Evolutionary conservation across 2,113 vertebrate species (phyloP).

Genomic region (Rissa tridactyla): DNA sequence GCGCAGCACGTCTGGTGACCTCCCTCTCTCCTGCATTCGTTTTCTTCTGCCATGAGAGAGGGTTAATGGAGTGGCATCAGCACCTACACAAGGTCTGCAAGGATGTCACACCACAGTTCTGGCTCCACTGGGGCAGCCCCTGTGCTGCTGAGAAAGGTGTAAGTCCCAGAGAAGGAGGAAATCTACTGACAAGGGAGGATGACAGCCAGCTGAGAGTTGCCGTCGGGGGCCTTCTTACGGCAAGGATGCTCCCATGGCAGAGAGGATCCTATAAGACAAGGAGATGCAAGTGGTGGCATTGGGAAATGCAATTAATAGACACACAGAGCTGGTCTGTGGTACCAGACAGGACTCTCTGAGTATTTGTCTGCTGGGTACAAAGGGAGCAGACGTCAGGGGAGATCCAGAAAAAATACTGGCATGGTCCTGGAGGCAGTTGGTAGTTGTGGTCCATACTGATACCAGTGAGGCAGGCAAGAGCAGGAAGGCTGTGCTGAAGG

Average conservation of each 20-base stretch:
- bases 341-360: background rate
- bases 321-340: background rate
- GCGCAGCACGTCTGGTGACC: background rate
- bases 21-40: background rate
- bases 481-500: background rate
- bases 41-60: background rate
- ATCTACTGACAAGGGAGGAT: background rate
- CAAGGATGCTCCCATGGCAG: background rate
- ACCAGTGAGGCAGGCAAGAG: background rate
- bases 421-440: background rate
- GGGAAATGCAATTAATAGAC: background rate
- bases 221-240: background rate
- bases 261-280: background rate
- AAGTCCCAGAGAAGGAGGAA: background rate
- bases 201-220: background rate
- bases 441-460: background rate
- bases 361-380: background rate
- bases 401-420: background rate
- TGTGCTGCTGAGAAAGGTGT: background rate
- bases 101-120: background rate
- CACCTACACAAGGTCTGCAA: background rate
- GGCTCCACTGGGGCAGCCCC: background rate
- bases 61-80: background rate
- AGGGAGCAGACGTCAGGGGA: background rate
- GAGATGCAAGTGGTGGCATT: background rate